Base-by-base conservation (phyloP, 2,888 invertebrate genomes). In the Acholoe squamosa region DNA sequence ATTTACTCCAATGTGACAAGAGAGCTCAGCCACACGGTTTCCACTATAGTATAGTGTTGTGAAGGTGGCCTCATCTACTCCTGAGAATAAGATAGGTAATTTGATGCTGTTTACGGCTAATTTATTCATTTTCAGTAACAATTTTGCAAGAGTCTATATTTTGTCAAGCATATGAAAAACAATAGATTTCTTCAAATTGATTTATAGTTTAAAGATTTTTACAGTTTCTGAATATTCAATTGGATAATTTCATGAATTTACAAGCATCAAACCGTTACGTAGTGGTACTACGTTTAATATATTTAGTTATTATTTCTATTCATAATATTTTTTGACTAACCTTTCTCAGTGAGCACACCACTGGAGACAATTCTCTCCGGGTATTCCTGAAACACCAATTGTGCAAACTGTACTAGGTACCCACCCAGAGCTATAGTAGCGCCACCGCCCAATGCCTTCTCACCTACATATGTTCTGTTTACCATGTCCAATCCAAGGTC, bases 361-460 rank as follows among this genome's bases (percentile, higher is more conserved):
- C 22, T 28, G n/a, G 54, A 80, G 31, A 31, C 25, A 67, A 98
- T 97, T 91, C 97, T 97, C 33, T 96, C 95, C 0, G 98, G 98
- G 86, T 97, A 96, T 91, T 97, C 97, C 97, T 97, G 28, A 97
- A 97, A 19, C 98, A 95, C 92, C 67, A 94, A 84, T 56, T 92
- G 91, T 0, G 94, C 94, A 51, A 94, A 92, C 91, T 93, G 93
- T 16, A 95, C 90, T 0, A 92, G 51, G 92, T 95, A 95, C 10
- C 93, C 91, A 0, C 94, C 95, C 19, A 95, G 71, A 71, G 94
- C 94, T 84, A 94, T 52, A n/a, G 94, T 33, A 12, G 93, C 93
- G 3, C 95, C 98, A n/a, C 98, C 98, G 0, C 95, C 98, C n/a
- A 98, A 98, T 90, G 97, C 96, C 93, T 97, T 97, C 92, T 96